These are phyloP conservation scores for Sminthopsis crassicaudata DNA, from an alignment of 2,113 vertebrate species.

Conservation along the genomic window DNA sequence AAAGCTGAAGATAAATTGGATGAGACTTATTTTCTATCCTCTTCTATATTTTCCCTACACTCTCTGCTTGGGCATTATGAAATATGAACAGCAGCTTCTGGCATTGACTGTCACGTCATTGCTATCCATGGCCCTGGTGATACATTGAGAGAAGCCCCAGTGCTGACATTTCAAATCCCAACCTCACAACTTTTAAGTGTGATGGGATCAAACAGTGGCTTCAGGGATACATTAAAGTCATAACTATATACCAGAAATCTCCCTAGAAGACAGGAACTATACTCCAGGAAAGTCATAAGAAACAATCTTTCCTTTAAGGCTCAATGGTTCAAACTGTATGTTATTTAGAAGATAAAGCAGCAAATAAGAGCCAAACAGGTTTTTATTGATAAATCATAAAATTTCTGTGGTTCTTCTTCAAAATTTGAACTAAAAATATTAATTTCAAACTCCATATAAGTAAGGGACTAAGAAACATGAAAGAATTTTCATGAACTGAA, in stretches of 20 bases:
- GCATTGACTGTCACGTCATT: background rate
- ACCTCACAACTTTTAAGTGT: slow-evolving; percentile 28
- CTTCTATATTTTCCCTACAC: slow-evolving; percentile 47
- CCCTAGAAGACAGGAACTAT: slow-evolving; percentile 41
- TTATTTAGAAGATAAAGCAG: slow-evolving; percentile 68
- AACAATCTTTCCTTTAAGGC: slow-evolving; percentile 3
- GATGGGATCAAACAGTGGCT: slow-evolving; percentile 57
- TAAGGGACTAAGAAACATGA: background rate
- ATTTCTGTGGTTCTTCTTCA: slow-evolving; percentile 21
- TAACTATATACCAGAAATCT: slow-evolving; percentile 49
- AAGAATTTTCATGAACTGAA: background rate
- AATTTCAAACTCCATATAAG: background rate
- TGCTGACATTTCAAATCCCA: slow-evolving; percentile 66
- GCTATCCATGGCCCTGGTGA: background rate
- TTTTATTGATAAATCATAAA: slow-evolving; percentile 64
- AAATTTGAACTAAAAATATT: slow-evolving; percentile 11
- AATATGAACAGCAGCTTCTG: slow-evolving; percentile 60
- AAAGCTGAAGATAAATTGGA: slow-evolving; percentile 28
- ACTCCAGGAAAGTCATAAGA: slow-evolving; percentile 49
- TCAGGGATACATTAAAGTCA: slow-evolving; percentile 55
- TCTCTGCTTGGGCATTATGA: slow-evolving; percentile 56
- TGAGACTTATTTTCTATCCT: background rate
- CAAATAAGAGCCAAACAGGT: slow-evolving; percentile 38
- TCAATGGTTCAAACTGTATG: slow-evolving; percentile 12
- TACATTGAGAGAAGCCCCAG: slow-evolving; percentile 29